Percentiles rank a stretch among this genome's conserved stretches.
These are phyloP conservation scores for Aphrophora alni DNA, from an alignment of 2,888 invertebrate species.

Conservation along the genomic window DNA sequence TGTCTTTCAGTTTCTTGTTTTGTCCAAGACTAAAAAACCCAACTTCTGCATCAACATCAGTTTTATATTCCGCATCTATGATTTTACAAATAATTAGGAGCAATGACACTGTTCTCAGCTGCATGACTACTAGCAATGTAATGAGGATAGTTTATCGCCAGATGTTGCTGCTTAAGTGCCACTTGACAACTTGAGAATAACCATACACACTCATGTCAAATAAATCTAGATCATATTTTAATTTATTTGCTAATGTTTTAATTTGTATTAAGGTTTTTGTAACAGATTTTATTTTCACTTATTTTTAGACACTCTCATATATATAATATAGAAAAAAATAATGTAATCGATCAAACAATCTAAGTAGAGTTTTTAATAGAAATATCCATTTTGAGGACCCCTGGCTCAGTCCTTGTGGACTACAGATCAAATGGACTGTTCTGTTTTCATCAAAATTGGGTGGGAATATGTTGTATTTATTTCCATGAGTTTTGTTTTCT, in stretches of 20 bases:
- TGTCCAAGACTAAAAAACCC: conserved; percentile 56
- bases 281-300: no score
- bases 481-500: no score
- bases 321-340: no score
- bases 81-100: neutral
- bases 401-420: no score
- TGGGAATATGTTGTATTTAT: no score
- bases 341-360: no score
- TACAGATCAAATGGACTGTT: no score
- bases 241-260: neutral
- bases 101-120: neutral
- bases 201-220: neutral
- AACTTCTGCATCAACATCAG: conserved; percentile 35
- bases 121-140: neutral
- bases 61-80: conserved; percentile 32
- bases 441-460: no score
- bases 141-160: neutral
- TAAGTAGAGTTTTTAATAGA: no score
- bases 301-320: no score
- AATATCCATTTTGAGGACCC: no score
- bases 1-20: conserved; percentile 54
- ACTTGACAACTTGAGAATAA: conserved; percentile 2
- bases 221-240: neutral
- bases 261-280: no score
- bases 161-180: neutral